phyloP scores from a whole-genome alignment of 2,113 vertebrate species.

The Zosterops borbonicus region DNA sequence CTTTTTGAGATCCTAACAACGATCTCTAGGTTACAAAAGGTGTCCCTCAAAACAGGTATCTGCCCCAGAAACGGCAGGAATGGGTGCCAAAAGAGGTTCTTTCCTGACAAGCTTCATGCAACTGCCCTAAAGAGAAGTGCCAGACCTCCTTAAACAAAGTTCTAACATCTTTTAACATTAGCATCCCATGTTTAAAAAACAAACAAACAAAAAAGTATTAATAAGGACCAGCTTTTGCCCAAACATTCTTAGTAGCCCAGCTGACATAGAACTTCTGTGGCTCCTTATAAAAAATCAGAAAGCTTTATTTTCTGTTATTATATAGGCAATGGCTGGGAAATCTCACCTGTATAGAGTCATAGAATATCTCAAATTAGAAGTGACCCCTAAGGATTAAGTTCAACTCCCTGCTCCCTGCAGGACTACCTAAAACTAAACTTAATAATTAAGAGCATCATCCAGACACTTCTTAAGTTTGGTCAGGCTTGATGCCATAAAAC shows the following conservation, averaged over 20 bases:
- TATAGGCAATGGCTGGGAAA: neutral
- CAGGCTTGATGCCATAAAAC: neutral
- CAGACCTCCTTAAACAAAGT: neutral
- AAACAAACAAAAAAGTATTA: too few species aligned
- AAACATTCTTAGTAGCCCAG: neutral
- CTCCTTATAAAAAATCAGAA: neutral
- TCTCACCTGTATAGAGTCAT: neutral
- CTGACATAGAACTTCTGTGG: neutral
- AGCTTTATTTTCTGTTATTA: neutral
- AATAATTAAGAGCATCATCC: neutral
- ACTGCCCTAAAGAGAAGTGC: neutral
- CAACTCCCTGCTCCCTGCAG: neutral
- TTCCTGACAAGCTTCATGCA: neutral
- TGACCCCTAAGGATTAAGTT: neutral
- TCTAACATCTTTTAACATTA: neutral
- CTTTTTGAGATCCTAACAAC: neutral
- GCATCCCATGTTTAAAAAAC: neutral
- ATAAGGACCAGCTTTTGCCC: neutral
- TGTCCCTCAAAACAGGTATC: neutral
- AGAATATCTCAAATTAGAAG: neutral
- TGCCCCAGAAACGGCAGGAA: neutral
- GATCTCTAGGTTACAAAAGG: accelerated
- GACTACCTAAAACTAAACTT: neutral
- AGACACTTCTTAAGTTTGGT: neutral
- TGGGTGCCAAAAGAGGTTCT: neutral